Evolutionary conservation across 2,113 vertebrate species (phyloP).

Genomic region (Glareola pratincola): DNA sequence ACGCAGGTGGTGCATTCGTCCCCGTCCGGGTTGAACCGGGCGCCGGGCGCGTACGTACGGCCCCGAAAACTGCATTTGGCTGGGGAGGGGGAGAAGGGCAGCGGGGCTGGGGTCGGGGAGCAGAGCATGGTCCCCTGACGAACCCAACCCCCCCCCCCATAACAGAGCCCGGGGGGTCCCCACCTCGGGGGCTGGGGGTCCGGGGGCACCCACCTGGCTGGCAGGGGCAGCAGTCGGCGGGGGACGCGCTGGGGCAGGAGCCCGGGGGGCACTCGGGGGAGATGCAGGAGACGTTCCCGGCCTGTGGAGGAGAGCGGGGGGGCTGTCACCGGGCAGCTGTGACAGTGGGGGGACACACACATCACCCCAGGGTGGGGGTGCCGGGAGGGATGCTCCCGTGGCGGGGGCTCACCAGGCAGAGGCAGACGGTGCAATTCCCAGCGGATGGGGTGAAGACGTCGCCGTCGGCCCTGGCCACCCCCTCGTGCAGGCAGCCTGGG

Average conservation of each 20-base stretch:
- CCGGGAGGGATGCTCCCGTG: rapidly evolving
- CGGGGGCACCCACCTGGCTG: constrained; percentile 58
- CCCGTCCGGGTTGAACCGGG: constrained; percentile 71
- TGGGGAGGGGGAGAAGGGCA: not conserved
- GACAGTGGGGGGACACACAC: not conserved
- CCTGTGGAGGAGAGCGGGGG: not conserved
- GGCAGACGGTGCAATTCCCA: constrained; percentile 75
- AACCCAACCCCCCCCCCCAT: too few relatives aligned
- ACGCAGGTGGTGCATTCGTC: constrained; percentile 74
- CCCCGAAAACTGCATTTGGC: constrained; percentile 73
- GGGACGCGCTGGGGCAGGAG: constrained; percentile 53
- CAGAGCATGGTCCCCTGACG: rapidly evolving
- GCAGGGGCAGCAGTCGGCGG: constrained; percentile 69
- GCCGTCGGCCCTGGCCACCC: constrained; percentile 64
- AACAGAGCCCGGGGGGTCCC: too few relatives aligned
- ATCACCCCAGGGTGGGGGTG: rapidly evolving
- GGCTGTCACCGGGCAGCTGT: not conserved
- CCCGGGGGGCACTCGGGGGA: constrained; percentile 69
- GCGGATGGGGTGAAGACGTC: constrained; percentile 71
- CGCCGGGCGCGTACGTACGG: constrained; percentile 47
- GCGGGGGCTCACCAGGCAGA: constrained; percentile 74
- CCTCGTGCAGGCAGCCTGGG: constrained; percentile 75
- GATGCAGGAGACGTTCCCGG: constrained; percentile 78
- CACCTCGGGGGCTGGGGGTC: not conserved
- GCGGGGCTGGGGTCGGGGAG: not conserved